Evolutionary conservation across 2,113 vertebrate species (phyloP).

Genomic region (Thomomys bottae): DNA sequence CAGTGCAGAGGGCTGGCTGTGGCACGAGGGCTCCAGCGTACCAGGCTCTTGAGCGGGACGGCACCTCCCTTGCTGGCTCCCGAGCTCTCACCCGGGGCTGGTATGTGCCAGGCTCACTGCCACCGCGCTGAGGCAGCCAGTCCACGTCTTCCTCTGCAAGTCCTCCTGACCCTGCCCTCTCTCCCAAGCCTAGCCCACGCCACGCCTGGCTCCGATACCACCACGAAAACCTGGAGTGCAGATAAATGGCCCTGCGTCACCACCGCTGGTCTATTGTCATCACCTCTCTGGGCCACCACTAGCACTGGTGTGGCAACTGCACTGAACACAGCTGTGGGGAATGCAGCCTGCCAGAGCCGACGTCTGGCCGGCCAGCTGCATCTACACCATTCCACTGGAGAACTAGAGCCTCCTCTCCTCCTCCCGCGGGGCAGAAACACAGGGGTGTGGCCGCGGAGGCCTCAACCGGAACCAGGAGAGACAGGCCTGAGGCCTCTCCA

Average conservation of each 20-base stretch:
- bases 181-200: neutral
- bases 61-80: no score
- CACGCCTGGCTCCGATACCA: no score
- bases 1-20: no score
- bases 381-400: neutral
- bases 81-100: no score
- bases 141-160: neutral
- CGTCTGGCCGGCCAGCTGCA: no score
- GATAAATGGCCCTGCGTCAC: neutral
- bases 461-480: neutral
- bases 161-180: neutral
- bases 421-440: neutral
- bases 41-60: no score
- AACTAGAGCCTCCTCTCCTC: neutral
- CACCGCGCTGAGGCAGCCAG: no score
- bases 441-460: neutral
- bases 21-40: no score
- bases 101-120: no score
- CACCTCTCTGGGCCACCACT: neutral
- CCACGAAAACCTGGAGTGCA: neutral
- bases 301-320: no score
- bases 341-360: no score
- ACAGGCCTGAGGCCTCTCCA: neutral
- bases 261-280: neutral
- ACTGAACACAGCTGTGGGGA: no score